Percentiles rank a stretch among this genome's conserved stretches.
Evolutionary conservation across 2,113 vertebrate genomes (phyloP).

Genomic region (Ammospiza nelsoni): DNA sequence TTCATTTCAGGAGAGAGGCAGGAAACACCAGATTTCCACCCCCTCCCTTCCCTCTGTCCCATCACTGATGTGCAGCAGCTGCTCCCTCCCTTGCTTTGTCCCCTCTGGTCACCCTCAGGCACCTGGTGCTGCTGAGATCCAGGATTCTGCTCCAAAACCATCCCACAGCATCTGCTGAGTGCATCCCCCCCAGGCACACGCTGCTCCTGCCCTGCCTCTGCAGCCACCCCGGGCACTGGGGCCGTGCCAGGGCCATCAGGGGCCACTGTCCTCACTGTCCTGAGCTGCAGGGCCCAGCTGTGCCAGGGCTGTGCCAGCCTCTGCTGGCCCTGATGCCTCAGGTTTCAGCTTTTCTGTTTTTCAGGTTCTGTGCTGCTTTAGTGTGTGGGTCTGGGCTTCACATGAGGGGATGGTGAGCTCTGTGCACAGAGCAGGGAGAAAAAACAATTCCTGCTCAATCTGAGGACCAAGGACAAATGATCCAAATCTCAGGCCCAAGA

Average conservation of each 20-base stretch:
- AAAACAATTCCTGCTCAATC: not conserved
- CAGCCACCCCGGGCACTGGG: too few species aligned
- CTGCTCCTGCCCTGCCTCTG: rapidly evolving
- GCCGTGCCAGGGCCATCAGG: not conserved
- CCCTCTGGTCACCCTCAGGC: not conserved
- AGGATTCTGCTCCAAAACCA: not conserved
- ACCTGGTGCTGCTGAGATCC: not conserved
- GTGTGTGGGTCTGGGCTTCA: not conserved
- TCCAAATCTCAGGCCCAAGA: not conserved
- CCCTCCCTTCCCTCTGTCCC: not conserved
- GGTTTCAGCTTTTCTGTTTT: not conserved
- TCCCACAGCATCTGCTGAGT: not conserved
- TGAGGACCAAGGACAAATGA: not conserved
- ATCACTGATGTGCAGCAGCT: not conserved
- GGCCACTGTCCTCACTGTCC: too few species aligned
- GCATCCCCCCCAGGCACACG: rapidly evolving
- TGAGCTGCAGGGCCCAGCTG: not conserved
- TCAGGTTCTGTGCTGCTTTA: not conserved
- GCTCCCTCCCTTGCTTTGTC: rapidly evolving
- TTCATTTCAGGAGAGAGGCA: not conserved
- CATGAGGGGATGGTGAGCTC: not conserved
- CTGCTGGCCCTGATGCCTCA: not conserved
- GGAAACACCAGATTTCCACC: not conserved
- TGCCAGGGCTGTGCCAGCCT: not conserved
- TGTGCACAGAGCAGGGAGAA: not conserved